A percentile compares a stretch with the other conserved stretches of the same genome.
These are phyloP conservation scores for Scaptomyza hsui DNA, from an alignment of 1,140 invertebrate genomes.

Conservation along the genomic window DNA sequence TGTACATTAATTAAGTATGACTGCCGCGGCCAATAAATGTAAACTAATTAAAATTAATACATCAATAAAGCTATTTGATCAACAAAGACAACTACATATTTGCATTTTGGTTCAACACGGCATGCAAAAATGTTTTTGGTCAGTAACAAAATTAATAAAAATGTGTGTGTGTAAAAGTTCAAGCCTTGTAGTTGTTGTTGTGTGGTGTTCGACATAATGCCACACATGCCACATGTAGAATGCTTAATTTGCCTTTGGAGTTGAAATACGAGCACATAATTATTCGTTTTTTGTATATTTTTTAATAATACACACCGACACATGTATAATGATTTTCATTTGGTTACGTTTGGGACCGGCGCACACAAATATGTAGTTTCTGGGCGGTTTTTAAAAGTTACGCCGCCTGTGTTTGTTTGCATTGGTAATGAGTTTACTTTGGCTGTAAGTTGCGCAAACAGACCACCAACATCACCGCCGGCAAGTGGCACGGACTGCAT, in stretches of 20 bases:
- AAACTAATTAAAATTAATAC: constrained; percentile 72
- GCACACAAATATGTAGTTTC: constrained; percentile 69
- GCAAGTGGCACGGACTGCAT: constrained; percentile 17
- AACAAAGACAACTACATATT: constrained; percentile 52
- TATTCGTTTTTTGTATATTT: constrained; percentile 44
- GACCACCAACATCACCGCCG: constrained; percentile 52
- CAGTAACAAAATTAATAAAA: constrained; percentile 15
- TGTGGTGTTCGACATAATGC: neutral
- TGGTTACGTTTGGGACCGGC: constrained; percentile 25
- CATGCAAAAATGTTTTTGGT: constrained; percentile 12
- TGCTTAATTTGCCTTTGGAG: constrained; percentile 35
- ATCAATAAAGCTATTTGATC: constrained; percentile 69
- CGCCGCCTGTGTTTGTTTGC: constrained; percentile 75
- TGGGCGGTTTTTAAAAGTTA: constrained; percentile 54
- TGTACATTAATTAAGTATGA: constrained; percentile 70
- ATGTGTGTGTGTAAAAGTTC: constrained; percentile 34
- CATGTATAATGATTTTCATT: constrained; percentile 52
- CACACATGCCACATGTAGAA: constrained; percentile 26
- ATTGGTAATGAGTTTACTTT: constrained; percentile 82
- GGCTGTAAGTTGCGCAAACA: constrained; percentile 78
- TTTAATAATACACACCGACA: neutral
- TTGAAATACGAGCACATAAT: constrained; percentile 59
- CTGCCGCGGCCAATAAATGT: constrained; percentile 44
- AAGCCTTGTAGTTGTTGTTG: too few relatives aligned
- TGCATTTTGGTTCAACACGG: constrained; percentile 24